Evolutionary conservation across 1,140 invertebrate species (phyloP), one percentile per base, ranked within the genome.

Genomic region (Dendroctonus ponderosae): DNA sequence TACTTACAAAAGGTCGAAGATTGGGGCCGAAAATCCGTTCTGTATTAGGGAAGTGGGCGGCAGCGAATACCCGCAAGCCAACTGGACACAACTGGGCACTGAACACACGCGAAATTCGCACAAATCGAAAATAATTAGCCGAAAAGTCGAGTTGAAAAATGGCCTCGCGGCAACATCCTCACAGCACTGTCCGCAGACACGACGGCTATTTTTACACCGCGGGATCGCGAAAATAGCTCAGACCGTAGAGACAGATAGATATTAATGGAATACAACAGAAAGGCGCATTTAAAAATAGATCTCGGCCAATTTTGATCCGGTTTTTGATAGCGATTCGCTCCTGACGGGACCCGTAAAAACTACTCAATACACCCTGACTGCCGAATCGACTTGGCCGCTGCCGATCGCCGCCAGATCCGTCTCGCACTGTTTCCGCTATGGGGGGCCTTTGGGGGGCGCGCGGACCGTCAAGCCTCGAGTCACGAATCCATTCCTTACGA

Each of bases 261-360:
- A 75, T 76, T 74, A 74, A 70, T 71, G 51, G 67, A 70, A 70
- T 64, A 72, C 70, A 72, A 75, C 71, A 71, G 57, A 71, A 73
- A 70, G 68, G 62, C 66, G 68, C 71, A 70, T 71, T 76, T 75
- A 77, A 76, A 77, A 78, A 78, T 78, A 77, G 75, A 76, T 66
- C 54, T 56, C 68, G 67, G 68, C 54, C 68, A 65, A 72, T 72
- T 70, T 75, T 76, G 72, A 66, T 67, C 62, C 61, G 48, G 59
- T 53, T 72, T 74, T 70, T 73, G 62, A 69, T 73, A 71, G 70
- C 70, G 68, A 64, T 66, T 67, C 72, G 56, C 74, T 76, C 74
- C 9, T 76, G 70, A 74, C 76, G 75, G 74, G 70, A 71, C 70
- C 68, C 67, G 59, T 66, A 75, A 74, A 77, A 76, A 78, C 75